Evolutionary conservation across 2,797 vertebrate genomes (phyloP).

Genomic region (Falco concolor): DNA sequence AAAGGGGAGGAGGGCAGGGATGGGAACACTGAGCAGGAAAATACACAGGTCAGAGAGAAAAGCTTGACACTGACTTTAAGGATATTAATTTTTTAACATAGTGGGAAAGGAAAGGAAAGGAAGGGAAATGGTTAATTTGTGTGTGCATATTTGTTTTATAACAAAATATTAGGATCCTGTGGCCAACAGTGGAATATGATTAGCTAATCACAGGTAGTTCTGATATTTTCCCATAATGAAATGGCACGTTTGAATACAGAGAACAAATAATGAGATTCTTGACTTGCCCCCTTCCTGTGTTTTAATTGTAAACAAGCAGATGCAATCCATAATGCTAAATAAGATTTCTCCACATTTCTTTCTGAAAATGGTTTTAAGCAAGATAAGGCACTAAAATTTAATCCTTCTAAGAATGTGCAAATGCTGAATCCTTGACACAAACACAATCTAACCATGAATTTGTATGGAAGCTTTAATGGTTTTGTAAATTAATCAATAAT

Average conservation of each 20-base stretch:
- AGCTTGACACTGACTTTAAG: not conserved
- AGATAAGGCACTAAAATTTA: constrained; percentile 53
- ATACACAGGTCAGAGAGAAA: not conserved
- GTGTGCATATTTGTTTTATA: not conserved
- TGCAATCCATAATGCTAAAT: not conserved
- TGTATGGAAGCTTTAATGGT: constrained; percentile 57
- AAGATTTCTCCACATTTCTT: not conserved
- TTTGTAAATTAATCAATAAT: constrained; percentile 73
- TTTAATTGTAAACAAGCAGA: constrained; percentile 23
- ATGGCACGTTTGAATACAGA: not conserved
- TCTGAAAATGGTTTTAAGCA: constrained; percentile 42
- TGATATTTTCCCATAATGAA: not conserved
- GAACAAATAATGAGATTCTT: not conserved
- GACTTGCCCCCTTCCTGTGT: not conserved
- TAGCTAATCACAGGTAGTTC: not conserved
- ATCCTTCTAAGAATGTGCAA: constrained; percentile 54
- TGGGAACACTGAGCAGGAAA: not conserved
- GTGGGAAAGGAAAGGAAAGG: too few species aligned
- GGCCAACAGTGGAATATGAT: not conserved
- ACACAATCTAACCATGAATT: constrained; percentile 37
- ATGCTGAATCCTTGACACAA: constrained; percentile 21
- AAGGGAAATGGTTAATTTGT: not conserved
- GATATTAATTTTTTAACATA: not conserved
- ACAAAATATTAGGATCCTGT: not conserved
- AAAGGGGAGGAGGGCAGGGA: not conserved